Evolutionary conservation across 1,140 invertebrate species (phyloP).

Genomic region (Littorina saxatilis): DNA sequence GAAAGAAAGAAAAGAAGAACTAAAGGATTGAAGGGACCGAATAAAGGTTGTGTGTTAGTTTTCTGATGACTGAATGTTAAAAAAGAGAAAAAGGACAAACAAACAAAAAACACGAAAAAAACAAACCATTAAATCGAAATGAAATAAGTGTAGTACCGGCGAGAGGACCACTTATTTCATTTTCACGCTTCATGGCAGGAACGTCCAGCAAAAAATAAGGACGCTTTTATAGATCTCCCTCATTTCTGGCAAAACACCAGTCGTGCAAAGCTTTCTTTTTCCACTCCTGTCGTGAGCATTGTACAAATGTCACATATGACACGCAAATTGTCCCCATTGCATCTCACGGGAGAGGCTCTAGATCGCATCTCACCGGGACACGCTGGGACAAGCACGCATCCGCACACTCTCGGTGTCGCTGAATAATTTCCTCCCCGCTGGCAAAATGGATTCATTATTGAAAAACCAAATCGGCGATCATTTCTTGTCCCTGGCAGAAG

Average conservation of each 20-base stretch:
- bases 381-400: neutral
- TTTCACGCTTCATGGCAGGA: neutral
- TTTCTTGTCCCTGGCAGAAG: neutral
- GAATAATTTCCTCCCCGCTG: neutral
- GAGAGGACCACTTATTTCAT: neutral
- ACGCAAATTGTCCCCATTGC: conserved; percentile 10
- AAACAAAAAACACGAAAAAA: no score
- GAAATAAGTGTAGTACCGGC: neutral
- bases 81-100: conserved; percentile 3
- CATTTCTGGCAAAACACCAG: neutral
- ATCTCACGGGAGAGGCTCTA: neutral
- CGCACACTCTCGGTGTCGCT: neutral
- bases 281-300: neutral
- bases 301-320: conserved; percentile 29
- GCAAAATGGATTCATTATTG: neutral
- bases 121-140: neutral
- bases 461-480: neutral
- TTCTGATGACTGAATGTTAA: neutral
- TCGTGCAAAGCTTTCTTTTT: neutral
- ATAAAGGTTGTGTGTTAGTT: neutral
- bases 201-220: neutral
- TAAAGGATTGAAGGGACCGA: neutral
- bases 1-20: neutral
- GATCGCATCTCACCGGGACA: neutral
- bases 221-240: neutral